Base-by-base conservation (phyloP, 2,888 invertebrate genomes). In the Brachyptera putata region DNA sequence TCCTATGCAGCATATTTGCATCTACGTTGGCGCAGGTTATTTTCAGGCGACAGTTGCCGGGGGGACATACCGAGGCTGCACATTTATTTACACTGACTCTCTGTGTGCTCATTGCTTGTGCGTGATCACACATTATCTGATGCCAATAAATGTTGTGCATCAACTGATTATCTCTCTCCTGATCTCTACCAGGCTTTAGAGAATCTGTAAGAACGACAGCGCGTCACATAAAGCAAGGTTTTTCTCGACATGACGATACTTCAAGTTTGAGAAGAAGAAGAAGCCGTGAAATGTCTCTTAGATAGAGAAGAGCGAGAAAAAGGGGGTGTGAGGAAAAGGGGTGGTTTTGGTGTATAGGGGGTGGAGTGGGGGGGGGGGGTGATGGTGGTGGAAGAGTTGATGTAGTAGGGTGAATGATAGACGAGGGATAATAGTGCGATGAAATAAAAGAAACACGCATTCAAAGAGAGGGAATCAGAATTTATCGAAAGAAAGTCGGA, bases 361-460 rank as follows among this genome's bases (percentile, higher is more conserved):
- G 34, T 43, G 57, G 49, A 37, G 43, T 50, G 49, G 57, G 53
- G 26, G 43, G 43, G 49, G 49, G 50, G 37, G 49, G 49, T 61
- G 57, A 36, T 25, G 48, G 50, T 57, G 25, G 56, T 22, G 22
- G 16, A 24, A 22, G 22, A 48, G 22, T 48, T 16, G 25, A 25
- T 48, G 21, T 24, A 24, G 48, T 13, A 18, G 48, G 48, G 48
- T 48, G 48, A 48, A 22, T 48, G 14, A 48, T 22, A n/a, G 25
- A 7, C 48, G 48, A 21, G 22, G 48, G n/a, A 48, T 48, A 48
- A 48, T 48, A 48, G 48, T n/a, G 11, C 41, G 41, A 41, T 16
- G 41, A 16, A 14, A n/a, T 41, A 41, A 41, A 41, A 41, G 18
- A n/a, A 41, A 3, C 41, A 21, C 21, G 16, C 18, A 9, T 41